Percentiles rank a stretch among this genome's conserved stretches.
Conservation (phyloP, 2,888 invertebrate genomes). For the Atrina japonica region DNA sequence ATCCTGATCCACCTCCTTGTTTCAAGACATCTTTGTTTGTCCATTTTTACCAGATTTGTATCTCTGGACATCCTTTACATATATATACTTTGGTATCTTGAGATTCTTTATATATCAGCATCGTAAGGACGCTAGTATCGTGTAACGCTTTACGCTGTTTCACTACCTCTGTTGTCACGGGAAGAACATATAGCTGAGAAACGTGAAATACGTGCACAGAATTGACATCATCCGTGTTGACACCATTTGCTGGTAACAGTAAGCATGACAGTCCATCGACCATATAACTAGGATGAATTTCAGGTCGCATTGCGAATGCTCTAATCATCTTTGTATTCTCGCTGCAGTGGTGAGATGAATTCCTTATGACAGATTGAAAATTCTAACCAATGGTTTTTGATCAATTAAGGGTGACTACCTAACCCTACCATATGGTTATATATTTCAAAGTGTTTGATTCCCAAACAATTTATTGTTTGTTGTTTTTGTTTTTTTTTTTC, state of each 20-base stretch:
- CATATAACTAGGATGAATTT: constrained; percentile 42
- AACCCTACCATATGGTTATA: no score
- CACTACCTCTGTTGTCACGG: constrained; percentile 18
- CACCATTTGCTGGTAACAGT: not conserved
- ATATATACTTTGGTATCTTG: no score
- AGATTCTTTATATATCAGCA: no score
- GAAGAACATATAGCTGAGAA: constrained; percentile 66
- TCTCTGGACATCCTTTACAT: no score
- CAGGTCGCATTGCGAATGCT: constrained; percentile 3
- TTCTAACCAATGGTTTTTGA: not conserved
- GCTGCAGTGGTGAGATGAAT: constrained; percentile 47
- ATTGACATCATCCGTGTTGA: not conserved
- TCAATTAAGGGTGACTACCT: constrained; percentile 45
- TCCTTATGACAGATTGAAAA: no score
- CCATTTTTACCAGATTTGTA: no score
- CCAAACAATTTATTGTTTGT: constrained; percentile 78
- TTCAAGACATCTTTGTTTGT: no score
- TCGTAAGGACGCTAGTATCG: constrained; percentile 17
- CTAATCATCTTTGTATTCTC: constrained; percentile 36
- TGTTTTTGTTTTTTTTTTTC: constrained; percentile 78
- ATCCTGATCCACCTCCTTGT: no score
- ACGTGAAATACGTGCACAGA: constrained; percentile 26
- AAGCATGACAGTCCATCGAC: constrained; percentile 7
- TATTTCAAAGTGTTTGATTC: constrained; percentile 78
- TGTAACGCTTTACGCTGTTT: constrained; percentile 5